Evolutionary conservation across 2,888 invertebrate species (phyloP).

Genomic region (Pasiphila rectangulata): DNA sequence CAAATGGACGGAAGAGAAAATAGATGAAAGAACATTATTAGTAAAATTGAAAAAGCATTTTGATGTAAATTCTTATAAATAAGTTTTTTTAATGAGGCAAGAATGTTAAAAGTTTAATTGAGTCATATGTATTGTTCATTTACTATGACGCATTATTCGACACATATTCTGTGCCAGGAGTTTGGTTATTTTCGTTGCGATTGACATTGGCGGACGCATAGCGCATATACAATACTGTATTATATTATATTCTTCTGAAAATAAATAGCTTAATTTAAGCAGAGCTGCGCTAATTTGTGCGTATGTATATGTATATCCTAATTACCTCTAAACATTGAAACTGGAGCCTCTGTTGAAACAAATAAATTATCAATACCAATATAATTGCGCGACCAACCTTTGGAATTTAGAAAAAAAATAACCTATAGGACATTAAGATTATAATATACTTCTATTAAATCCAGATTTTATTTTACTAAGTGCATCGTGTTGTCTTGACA

Average conservation of each 20-base stretch:
- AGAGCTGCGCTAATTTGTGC: conserved; percentile 50
- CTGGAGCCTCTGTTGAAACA: conserved; percentile 77
- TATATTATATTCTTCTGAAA: conserved; percentile 46
- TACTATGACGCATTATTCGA: conserved; percentile 48
- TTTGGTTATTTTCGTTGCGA: conserved; percentile 58
- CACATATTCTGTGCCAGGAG: conserved; percentile 54
- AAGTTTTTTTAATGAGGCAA: conserved; percentile 46
- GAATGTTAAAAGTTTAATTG: conserved; percentile 48
- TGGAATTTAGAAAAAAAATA: not conserved
- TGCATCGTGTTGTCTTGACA: not conserved
- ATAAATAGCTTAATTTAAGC: conserved; percentile 64
- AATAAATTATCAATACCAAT: conserved; percentile 51
- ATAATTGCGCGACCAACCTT: conserved; percentile 2
- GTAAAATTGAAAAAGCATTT: conserved; percentile 52
- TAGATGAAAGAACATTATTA: conserved; percentile 68
- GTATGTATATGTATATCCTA: too few species aligned
- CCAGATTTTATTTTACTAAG: too few species aligned
- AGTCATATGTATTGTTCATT: conserved; percentile 42
- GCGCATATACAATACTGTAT: conserved; percentile 56
- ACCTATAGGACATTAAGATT: too few species aligned
- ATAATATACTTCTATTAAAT: too few species aligned
- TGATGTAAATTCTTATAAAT: conserved; percentile 39
- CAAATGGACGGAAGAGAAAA: conserved; percentile 53
- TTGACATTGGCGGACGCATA: conserved; percentile 58
- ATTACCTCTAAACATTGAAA: conserved; percentile 79